Conservation (phyloP, 2,113 vertebrate species). For the Archocentrus centrarchus region DNA sequence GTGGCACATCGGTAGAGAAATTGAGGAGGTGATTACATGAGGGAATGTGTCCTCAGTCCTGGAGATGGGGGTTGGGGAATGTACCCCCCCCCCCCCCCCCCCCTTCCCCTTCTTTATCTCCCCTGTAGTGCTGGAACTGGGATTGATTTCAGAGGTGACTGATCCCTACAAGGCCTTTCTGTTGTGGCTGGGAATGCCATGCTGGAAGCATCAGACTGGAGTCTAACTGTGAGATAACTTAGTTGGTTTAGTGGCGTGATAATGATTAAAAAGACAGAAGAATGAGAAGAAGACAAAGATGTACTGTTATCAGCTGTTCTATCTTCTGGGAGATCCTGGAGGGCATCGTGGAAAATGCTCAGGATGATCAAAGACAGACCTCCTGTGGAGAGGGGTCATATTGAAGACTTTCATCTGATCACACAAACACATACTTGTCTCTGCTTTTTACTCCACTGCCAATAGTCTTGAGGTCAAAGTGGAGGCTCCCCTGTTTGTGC, state of each 20-base stretch:
- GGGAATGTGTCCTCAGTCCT: slow-evolving; percentile 63
- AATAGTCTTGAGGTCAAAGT: slow-evolving; percentile 34
- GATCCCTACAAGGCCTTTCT: slow-evolving; percentile 57
- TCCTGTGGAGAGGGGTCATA: slow-evolving; percentile 55
- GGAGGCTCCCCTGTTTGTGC: slow-evolving; percentile 33
- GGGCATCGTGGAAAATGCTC: slow-evolving; percentile 26
- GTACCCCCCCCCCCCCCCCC: slow-evolving; percentile 23
- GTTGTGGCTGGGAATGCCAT: slow-evolving; percentile 33
- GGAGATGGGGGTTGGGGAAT: slow-evolving; percentile 44
- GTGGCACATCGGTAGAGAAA: slow-evolving; percentile 53
- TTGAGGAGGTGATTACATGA: slow-evolving; percentile 49
- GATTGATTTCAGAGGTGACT: slow-evolving; percentile 64
- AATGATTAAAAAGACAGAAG: slow-evolving; percentile 13
- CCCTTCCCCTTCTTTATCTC: slow-evolving; percentile 43
- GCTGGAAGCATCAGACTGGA: slow-evolving; percentile 33
- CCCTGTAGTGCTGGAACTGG: slow-evolving; percentile 57
- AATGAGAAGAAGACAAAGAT: slow-evolving; percentile 5
- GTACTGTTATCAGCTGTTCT: slow-evolving; percentile 30
- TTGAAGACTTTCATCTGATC: slow-evolving; percentile 64
- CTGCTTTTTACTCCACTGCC: slow-evolving; percentile 14
- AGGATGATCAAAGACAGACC: slow-evolving; percentile 67
- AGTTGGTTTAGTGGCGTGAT: slow-evolving; percentile 20
- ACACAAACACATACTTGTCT: slow-evolving; percentile 13
- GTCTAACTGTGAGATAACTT: slow-evolving; percentile 26
- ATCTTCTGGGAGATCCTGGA: slow-evolving; percentile 35